Evolutionary conservation across 2,888 invertebrate genomes (phyloP).

Genomic region (Flexamia atlantica): DNA sequence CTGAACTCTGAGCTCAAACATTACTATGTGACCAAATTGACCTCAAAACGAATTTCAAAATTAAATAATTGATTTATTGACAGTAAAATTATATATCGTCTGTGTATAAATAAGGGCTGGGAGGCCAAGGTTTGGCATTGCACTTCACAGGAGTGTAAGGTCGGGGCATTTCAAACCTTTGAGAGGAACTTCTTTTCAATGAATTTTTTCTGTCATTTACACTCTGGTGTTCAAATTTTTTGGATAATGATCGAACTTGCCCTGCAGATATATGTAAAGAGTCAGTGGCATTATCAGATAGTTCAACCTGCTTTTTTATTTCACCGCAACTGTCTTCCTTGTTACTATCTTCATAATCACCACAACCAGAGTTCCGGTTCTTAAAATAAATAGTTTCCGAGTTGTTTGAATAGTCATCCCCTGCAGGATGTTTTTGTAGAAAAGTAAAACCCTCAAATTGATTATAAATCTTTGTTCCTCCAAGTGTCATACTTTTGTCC

Average conservation of each 20-base stretch:
- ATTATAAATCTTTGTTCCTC: background rate
- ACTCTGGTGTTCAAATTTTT: background rate
- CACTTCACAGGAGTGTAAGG: slow-evolving; percentile 43
- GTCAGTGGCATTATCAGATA: background rate
- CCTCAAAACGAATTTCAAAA: too few relatives aligned
- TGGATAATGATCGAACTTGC: background rate
- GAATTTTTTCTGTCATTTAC: background rate
- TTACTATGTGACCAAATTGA: too few relatives aligned
- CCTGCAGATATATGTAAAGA: background rate
- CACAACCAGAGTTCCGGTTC: background rate
- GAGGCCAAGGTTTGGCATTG: slow-evolving; percentile 47
- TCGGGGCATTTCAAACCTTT: slow-evolving; percentile 9
- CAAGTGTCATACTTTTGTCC: background rate
- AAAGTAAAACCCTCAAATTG: background rate
- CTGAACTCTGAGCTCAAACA: too few relatives aligned
- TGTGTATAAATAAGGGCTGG: background rate
- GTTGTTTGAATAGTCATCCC: background rate
- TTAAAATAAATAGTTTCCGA: background rate
- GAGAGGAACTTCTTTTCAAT: background rate
- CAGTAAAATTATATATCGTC: background rate
- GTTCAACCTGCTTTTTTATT: background rate
- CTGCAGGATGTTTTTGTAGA: background rate
- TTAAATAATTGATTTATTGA: too few relatives aligned
- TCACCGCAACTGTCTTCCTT: background rate
- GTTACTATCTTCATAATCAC: background rate